phyloP scores from a whole-genome alignment of 2,113 vertebrate species.

The Nyctereutes procyonoides region DNA sequence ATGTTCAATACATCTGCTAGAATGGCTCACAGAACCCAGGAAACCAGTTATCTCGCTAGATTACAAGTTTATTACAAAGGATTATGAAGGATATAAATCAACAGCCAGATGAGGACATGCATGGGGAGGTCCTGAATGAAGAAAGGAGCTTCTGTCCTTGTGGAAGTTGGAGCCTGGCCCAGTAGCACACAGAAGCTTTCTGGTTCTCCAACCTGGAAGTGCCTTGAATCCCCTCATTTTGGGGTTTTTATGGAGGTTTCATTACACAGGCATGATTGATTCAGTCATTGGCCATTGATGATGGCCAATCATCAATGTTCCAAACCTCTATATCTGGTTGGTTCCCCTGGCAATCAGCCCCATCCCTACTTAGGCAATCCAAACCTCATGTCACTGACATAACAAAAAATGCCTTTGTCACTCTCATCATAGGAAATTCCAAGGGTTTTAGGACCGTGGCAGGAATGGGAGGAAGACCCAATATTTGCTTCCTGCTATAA shows the following conservation, averaged over 20 bases:
- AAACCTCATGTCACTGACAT: background rate
- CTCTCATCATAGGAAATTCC: background rate
- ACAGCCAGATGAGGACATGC: background rate
- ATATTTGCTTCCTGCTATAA: background rate
- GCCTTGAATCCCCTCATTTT: background rate
- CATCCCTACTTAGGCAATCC: background rate
- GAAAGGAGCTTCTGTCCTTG: background rate
- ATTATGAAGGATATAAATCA: background rate
- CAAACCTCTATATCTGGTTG: background rate
- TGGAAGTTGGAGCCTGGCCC: background rate
- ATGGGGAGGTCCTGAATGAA: no score
- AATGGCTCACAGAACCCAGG: background rate
- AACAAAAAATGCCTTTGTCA: background rate
- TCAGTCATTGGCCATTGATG: background rate
- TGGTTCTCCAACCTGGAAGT: background rate
- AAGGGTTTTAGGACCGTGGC: background rate
- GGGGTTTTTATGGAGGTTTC: background rate
- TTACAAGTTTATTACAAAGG: background rate
- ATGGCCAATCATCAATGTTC: no score
- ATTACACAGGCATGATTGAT: background rate
- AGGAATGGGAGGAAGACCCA: background rate
- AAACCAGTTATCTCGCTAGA: background rate
- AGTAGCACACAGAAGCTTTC: no score
- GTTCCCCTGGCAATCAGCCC: background rate
- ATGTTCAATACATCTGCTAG: background rate